Evolutionary conservation across 2,113 vertebrate genomes (phyloP).

Genomic region (Physeter macrocephalus): DNA sequence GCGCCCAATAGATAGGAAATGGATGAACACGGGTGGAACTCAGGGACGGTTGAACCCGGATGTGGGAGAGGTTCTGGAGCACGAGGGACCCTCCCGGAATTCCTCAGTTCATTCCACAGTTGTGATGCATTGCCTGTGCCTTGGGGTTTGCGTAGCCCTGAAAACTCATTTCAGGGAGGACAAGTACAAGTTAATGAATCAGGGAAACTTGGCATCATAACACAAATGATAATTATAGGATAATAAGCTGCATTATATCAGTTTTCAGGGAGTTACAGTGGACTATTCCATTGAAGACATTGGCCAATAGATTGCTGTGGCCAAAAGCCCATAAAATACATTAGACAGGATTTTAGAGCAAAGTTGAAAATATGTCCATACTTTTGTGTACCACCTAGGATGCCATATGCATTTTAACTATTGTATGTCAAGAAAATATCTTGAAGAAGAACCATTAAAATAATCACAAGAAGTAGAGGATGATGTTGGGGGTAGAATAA

Average conservation of each 20-base stretch:
- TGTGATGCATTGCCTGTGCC: accelerated
- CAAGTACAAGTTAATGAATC: neutral
- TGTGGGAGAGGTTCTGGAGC: no score
- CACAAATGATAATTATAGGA: neutral
- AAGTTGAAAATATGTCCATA: neutral
- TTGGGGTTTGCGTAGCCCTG: neutral
- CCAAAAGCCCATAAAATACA: neutral
- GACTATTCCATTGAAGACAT: neutral
- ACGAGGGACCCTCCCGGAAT: neutral
- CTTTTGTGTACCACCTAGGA: neutral
- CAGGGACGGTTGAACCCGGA: neutral
- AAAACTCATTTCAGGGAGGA: neutral
- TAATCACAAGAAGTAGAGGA: neutral
- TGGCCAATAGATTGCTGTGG: neutral
- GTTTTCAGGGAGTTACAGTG: neutral
- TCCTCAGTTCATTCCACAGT: neutral
- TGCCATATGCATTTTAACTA: neutral
- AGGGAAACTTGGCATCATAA: neutral
- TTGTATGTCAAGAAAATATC: neutral
- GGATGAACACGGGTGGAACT: accelerated
- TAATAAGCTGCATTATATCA: neutral
- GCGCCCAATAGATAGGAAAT: accelerated
- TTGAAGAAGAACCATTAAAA: neutral
- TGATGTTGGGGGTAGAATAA: neutral
- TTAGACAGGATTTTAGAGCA: neutral